Percentiles rank a stretch among this genome's conserved stretches.
phyloP scores from a whole-genome alignment of 2,797 vertebrate genomes.

The Halcyon smyrnensis region DNA sequence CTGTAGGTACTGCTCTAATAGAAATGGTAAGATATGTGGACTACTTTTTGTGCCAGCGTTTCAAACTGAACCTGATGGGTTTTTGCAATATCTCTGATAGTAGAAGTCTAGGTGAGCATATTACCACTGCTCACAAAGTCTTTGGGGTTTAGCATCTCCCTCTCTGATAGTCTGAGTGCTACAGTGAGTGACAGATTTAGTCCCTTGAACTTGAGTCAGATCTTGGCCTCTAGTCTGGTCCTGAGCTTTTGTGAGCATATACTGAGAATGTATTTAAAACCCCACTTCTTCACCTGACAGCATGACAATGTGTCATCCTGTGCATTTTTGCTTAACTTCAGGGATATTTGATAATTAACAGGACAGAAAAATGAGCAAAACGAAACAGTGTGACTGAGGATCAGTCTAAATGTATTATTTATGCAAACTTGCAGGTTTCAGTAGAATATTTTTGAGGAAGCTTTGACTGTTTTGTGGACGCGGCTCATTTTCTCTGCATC shows the following conservation, averaged over 20 bases:
- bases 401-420: not conserved
- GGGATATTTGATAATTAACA: not conserved
- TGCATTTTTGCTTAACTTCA: not conserved
- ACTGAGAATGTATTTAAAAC: not conserved
- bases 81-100: not conserved
- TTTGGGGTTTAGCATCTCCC: not conserved
- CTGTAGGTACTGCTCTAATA: not conserved
- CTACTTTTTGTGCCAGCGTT: not conserved
- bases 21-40: not conserved
- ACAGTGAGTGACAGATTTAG: not conserved
- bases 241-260: not conserved
- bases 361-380: not conserved
- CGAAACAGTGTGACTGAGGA: not conserved
- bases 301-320: not conserved
- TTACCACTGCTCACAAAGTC: not conserved
- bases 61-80: not conserved
- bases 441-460: not conserved
- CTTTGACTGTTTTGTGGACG: not conserved
- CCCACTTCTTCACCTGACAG: not conserved
- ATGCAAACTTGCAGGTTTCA: rapidly evolving
- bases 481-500: not conserved
- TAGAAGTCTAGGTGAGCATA: not conserved
- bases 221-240: not conserved
- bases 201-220: not conserved
- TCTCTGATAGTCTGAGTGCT: not conserved